Evolutionary conservation across 2,888 invertebrate species (phyloP).

Genomic region (Spodoptera littoralis): DNA sequence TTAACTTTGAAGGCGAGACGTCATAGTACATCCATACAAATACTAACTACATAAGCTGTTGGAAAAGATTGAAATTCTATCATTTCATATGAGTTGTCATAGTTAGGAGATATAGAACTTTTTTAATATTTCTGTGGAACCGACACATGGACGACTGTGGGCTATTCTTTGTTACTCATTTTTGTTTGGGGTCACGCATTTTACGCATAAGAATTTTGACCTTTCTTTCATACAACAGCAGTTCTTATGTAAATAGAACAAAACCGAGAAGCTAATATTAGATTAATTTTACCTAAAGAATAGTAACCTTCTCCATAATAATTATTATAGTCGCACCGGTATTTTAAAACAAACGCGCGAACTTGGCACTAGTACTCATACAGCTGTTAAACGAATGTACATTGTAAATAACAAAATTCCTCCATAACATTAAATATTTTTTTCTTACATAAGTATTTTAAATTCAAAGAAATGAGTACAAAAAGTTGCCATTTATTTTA

Average conservation of each 20-base stretch:
- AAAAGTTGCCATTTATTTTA: conserved; percentile 39
- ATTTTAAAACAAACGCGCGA: conserved; percentile 2
- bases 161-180: no score
- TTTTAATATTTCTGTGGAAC: no score
- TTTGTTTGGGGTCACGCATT: no score
- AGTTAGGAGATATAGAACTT: background rate
- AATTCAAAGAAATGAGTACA: conserved; percentile 32
- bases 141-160: no score
- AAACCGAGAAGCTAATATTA: background rate
- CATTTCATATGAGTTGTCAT: conserved; percentile 4
- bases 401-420: conserved; percentile 19
- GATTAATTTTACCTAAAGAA: background rate
- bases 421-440: conserved; percentile 8
- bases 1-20: conserved; percentile 18
- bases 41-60: conserved; percentile 6
- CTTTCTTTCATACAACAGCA: no score
- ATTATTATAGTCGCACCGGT: no score
- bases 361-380: conserved; percentile 19
- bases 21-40: conserved; percentile 1
- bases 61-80: conserved; percentile 2
- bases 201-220: no score
- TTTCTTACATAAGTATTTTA: conserved; percentile 15
- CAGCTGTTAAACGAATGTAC: conserved; percentile 28
- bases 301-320: background rate
- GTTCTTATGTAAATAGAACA: no score